These are phyloP conservation scores for Ciona savignyi DNA, from an alignment of 23 tunicate species.

Conservation along the genomic window DNA sequence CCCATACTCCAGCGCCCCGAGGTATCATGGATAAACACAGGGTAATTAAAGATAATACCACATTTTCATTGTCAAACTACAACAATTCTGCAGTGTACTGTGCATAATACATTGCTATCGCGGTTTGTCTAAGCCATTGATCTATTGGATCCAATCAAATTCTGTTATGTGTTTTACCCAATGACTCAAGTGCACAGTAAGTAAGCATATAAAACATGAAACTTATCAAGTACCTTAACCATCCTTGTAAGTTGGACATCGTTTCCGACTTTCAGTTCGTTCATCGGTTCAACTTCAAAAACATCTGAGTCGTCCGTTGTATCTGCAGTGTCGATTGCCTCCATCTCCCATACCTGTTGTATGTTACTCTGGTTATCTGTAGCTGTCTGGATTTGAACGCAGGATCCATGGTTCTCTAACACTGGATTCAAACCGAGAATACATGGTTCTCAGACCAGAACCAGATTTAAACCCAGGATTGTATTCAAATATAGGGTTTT, in stretches of 20 bases:
- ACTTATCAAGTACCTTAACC: conserved; percentile 83
- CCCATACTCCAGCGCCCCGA: too few relatives aligned
- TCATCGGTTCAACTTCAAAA: conserved; percentile 97
- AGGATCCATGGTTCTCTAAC: background rate
- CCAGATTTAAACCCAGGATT: background rate
- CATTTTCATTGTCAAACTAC: too few relatives aligned
- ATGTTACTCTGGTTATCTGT: background rate
- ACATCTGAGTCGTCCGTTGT: conserved; percentile 74
- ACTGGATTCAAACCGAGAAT: background rate
- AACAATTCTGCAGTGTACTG: too few relatives aligned
- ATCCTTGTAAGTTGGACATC: conserved; percentile 84
- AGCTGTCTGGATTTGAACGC: background rate
- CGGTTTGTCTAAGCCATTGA: too few relatives aligned
- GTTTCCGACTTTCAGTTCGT: conserved; percentile 74
- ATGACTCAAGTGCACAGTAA: too few relatives aligned
- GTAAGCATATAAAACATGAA: too few relatives aligned
- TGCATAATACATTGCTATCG: too few relatives aligned
- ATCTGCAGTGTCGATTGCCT: conserved; percentile 93
- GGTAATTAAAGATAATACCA: too few relatives aligned
- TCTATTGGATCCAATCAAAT: too few relatives aligned
- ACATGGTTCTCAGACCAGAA: background rate
- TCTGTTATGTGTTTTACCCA: too few relatives aligned
- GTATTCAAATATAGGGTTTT: too few relatives aligned
- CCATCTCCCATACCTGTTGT: conserved; percentile 94
- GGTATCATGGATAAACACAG: too few relatives aligned